Evolutionary conservation across 2,113 vertebrate genomes (phyloP).

Genomic region (Apteryx owenii): DNA sequence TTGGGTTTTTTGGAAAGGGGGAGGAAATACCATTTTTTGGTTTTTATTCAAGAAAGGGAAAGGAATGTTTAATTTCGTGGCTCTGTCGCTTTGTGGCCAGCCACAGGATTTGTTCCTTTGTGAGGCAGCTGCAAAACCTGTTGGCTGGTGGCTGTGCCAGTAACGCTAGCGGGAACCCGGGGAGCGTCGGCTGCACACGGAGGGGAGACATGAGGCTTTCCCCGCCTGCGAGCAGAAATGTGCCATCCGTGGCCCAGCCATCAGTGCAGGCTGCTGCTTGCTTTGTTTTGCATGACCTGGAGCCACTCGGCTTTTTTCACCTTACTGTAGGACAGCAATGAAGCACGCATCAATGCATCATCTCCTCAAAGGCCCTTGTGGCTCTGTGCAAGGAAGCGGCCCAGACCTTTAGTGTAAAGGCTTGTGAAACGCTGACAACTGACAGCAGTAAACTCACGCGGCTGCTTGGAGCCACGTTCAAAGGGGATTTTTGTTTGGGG

Average conservation of each 20-base stretch:
- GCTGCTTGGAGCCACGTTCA: neutral
- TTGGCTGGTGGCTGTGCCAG: neutral
- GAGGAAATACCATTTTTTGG: neutral
- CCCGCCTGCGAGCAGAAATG: neutral
- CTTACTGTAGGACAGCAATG: neutral
- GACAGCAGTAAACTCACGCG: neutral
- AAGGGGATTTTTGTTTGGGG: neutral
- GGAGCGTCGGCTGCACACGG: neutral
- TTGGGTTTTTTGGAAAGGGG: neutral
- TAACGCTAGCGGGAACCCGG: neutral
- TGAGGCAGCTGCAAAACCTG: neutral
- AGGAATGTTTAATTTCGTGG: neutral
- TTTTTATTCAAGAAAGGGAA: neutral
- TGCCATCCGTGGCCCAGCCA: accelerated
- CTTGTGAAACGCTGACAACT: neutral
- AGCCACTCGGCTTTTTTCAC: neutral
- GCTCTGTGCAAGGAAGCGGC: neutral
- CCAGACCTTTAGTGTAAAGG: neutral
- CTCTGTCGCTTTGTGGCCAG: neutral
- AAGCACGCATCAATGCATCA: accelerated
- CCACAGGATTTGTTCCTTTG: neutral
- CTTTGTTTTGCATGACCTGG: neutral
- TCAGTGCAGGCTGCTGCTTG: neutral
- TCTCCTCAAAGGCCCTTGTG: neutral
- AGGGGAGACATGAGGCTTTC: neutral